Evolutionary conservation across 1,140 invertebrate species (phyloP), one percentile per base, ranked within the genome.

Genomic region (Nasonia longicornis): DNA sequence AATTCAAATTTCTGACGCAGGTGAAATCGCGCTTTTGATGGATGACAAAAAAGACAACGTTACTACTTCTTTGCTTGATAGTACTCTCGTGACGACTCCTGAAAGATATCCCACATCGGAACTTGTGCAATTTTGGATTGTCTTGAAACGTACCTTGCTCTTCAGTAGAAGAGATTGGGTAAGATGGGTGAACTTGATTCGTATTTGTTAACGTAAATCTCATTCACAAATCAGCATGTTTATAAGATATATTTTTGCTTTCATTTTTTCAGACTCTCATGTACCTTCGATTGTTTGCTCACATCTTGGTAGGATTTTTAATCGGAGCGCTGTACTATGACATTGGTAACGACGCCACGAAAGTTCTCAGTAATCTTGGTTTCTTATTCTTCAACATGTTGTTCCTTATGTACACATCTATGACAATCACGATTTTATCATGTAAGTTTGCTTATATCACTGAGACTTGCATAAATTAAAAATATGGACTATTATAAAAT

Each of bases 381-480:
- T 98, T 97, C 91, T 92, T 99, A 1, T 99, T 99, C 92, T 99
- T 99, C 94, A 98, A 97, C 88, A 97, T 99, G 95, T 92, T 99
- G 83, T 99, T 99, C 93, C 94, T 99, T 67, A 98, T 99, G 96
- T 99, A 99, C 91, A 98, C 97, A 1, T 97, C 98, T 1, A 97
- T 99, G 95, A 99, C 98, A 88, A 98, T 98, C 80, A 99, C 98
- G 11, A 98, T 99, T 87, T 93, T 99, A 80, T 98, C 98, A 84
- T 99, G 97, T 97, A 86, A 86, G 88, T 86, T 73, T 76, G 8
- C 22, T 66, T 12, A 26, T 7, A 22, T 66, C n/a, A 73, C 38
- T 35, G 35, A 35, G 22, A 45, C 20, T 42, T 35, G 31, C 31
- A 35, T 35, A 35, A 35, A 35, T 35, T 35, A 35, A 42, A 71